phyloP scores from a whole-genome alignment of 1,140 invertebrate genomes.

The Zaprionus davidi region DNA sequence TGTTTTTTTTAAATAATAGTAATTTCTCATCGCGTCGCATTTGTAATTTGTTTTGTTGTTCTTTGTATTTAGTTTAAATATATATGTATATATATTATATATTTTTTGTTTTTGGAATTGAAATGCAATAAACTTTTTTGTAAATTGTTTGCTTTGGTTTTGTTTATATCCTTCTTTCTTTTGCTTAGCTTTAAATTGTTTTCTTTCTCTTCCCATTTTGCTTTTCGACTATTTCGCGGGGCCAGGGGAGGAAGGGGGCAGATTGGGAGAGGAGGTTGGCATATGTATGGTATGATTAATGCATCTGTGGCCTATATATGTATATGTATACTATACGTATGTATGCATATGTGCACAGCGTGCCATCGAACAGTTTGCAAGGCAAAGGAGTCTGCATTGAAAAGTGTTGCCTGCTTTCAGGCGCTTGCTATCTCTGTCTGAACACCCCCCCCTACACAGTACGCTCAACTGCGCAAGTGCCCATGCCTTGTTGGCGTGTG shows the following conservation, averaged over 20 bases:
- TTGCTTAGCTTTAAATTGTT: conserved; percentile 26
- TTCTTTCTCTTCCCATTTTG: neutral
- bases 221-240: conserved; percentile 25
- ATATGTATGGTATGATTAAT: neutral
- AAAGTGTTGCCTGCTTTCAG: conserved; percentile 44
- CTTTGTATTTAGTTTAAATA: conserved; percentile 26
- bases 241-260: neutral
- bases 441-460: too few relatives aligned
- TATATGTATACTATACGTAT: conserved; percentile 48
- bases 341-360: conserved; percentile 34
- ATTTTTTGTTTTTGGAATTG: conserved; percentile 36
- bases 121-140: conserved; percentile 49
- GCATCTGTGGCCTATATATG: conserved; percentile 53
- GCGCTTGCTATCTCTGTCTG: conserved; percentile 13
- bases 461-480: conserved; percentile 3
- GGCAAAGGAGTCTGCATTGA: conserved; percentile 10
- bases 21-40: conserved; percentile 20
- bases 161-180: neutral
- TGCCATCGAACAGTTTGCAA: conserved; percentile 28
- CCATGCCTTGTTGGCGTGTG: conserved; percentile 12
- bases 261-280: too few relatives aligned
- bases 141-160: conserved; percentile 48
- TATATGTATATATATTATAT: conserved; percentile 24
- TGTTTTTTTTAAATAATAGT: conserved; percentile 25
- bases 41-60: conserved; percentile 21